Evolutionary conservation across 2,888 invertebrate genomes (phyloP).

Genomic region (Cheilosia vernalis): DNA sequence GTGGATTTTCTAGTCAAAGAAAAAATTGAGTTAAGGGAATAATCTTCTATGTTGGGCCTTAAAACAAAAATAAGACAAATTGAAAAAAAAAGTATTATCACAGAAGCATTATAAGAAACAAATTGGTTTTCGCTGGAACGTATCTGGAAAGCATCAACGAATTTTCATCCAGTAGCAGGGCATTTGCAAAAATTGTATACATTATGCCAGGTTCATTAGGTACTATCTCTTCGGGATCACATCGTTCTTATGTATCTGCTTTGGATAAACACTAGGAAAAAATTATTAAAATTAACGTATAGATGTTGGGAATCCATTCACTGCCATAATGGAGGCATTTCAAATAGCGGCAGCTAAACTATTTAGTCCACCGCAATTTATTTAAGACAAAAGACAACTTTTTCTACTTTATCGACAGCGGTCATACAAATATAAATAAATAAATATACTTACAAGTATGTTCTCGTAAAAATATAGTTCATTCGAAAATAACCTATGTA

Average conservation of each 20-base stretch:
- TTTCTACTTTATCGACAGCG: constrained; percentile 39
- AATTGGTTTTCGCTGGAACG: constrained; percentile 32
- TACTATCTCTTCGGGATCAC: constrained; percentile 18
- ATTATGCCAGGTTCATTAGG: neutral
- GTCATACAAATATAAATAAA: constrained; percentile 21
- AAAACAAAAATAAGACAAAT: constrained; percentile 12
- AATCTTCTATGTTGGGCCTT: constrained; percentile 22
- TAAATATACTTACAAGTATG: constrained; percentile 10
- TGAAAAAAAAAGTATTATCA: constrained; percentile 31
- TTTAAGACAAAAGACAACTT: constrained; percentile 42
- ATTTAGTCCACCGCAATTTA: constrained; percentile 25
- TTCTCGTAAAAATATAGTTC: constrained; percentile 16
- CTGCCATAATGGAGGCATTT: constrained; percentile 72
- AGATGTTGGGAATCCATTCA: constrained; percentile 33
- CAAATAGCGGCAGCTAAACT: constrained; percentile 15
- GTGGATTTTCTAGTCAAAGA: constrained; percentile 59
- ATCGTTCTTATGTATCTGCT: neutral
- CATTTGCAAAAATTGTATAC: too few species aligned
- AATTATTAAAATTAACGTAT: constrained; percentile 4
- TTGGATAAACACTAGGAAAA: constrained; percentile 33
- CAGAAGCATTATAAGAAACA: constrained; percentile 15
- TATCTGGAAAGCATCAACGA: constrained; percentile 45
- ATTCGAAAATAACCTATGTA: neutral
- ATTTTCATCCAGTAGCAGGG: constrained; percentile 1
- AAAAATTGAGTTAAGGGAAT: neutral